These are phyloP conservation scores for Python bivittatus DNA, from an alignment of 2,113 vertebrate species.

Conservation along the genomic window DNA sequence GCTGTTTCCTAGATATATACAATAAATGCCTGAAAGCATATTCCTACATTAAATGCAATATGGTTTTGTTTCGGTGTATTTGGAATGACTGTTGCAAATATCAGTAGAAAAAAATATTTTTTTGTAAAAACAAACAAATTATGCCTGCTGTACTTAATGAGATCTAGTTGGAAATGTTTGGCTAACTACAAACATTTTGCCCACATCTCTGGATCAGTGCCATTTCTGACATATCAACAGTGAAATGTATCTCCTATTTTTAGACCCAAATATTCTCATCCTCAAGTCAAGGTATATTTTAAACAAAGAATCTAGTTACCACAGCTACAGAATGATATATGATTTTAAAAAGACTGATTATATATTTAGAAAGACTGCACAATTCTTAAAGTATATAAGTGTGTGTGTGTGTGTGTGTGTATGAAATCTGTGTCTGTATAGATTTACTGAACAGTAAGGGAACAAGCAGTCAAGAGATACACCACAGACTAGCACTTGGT, in stretches of 20 bases:
- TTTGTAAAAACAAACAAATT: conserved; percentile 49
- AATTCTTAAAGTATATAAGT: background rate
- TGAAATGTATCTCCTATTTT: conserved; percentile 58
- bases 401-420: background rate
- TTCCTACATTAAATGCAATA: conserved; percentile 63
- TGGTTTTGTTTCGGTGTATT: conserved; percentile 54
- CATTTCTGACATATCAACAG: conserved; percentile 50
- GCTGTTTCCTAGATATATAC: conserved; percentile 71
- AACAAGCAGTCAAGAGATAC: background rate
- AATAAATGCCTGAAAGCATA: conserved; percentile 66
- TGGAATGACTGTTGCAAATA: conserved; percentile 59
- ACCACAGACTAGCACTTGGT: background rate
- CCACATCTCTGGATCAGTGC: conserved; percentile 28
- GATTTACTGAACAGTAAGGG: background rate
- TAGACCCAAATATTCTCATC: conserved; percentile 60
- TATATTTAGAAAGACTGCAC: background rate
- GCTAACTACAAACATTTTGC: conserved; percentile 53
- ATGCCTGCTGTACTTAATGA: conserved; percentile 54
- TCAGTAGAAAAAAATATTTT: conserved; percentile 57
- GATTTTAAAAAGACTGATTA: conserved; percentile 15
- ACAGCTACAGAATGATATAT: conserved; percentile 17
- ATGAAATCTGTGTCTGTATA: background rate
- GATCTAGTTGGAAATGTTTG: conserved; percentile 48
- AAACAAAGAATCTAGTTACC: conserved; percentile 46
- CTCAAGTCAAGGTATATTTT: conserved; percentile 54